Percentiles rank a stretch among this genome's conserved stretches.
Evolutionary conservation across 2,888 invertebrate genomes (phyloP).

Genomic region (Monoplex corrugatus): DNA sequence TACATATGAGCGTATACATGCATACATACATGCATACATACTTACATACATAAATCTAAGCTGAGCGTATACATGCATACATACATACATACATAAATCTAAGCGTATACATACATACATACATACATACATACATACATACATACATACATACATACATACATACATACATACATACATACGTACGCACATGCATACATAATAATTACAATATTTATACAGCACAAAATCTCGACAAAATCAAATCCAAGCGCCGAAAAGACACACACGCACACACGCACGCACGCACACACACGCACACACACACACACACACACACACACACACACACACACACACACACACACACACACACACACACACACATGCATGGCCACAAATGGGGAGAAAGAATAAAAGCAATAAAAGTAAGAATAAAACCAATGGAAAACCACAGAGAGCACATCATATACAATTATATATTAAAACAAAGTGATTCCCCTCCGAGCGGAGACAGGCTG

Average conservation of each 20-base stretch:
- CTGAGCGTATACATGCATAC: background rate
- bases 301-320: too few species aligned
- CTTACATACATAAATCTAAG: background rate
- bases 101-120: background rate
- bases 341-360: background rate
- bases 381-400: too few species aligned
- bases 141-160: slow-evolving; percentile 22
- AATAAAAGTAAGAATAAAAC: too few species aligned
- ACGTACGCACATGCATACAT: background rate
- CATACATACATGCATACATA: background rate
- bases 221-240: too few species aligned
- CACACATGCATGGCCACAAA: too few species aligned
- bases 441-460: too few species aligned
- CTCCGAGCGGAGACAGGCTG: too few species aligned
- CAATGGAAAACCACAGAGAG: too few species aligned
- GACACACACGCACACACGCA: background rate
- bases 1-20: background rate
- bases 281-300: background rate
- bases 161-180: slow-evolving; percentile 25
- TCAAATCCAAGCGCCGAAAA: too few species aligned
- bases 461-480: too few species aligned
- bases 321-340: too few species aligned
- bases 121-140: background rate
- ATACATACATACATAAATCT: background rate
- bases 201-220: too few species aligned